A percentile compares a stretch with the other conserved stretches of the same genome.
These are phyloP conservation scores for Quiscalus mexicanus DNA, from an alignment of 2,113 vertebrate genomes.

Conservation along the genomic window DNA sequence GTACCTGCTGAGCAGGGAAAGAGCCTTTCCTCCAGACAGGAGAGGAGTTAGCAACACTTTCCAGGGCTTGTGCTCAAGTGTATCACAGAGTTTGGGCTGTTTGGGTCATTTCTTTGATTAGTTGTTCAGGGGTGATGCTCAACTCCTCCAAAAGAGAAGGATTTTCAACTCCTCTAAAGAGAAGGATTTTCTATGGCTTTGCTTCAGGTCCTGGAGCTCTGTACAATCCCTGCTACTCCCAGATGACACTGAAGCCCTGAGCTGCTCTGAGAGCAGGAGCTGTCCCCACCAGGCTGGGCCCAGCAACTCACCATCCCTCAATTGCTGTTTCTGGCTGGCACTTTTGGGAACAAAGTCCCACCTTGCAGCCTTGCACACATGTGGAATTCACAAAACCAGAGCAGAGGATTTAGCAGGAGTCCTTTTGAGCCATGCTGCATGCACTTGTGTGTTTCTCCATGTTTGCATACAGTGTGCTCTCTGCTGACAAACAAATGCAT, in stretches of 20 bases:
- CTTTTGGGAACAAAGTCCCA: neutral
- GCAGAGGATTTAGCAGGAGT: neutral
- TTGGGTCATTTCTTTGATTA: neutral
- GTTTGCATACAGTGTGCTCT: neutral
- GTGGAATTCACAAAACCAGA: fast-evolving
- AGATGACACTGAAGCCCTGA: fast-evolving
- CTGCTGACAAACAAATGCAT: neutral
- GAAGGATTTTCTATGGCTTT: neutral
- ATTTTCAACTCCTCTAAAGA: neutral
- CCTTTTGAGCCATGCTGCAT: neutral
- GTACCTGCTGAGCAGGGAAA: neutral
- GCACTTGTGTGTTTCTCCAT: neutral
- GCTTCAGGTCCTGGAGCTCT: neutral
- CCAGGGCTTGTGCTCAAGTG: neutral
- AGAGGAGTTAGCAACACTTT: neutral
- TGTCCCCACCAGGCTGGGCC: neutral
- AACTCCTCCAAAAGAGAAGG: neutral
- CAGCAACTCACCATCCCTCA: neutral
- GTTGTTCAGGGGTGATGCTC: neutral
- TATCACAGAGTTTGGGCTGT: neutral
- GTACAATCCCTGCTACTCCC: neutral
- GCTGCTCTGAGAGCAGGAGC: neutral
- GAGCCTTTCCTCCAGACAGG: neutral
- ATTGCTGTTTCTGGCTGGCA: fast-evolving
- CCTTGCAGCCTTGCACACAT: neutral